Evolutionary conservation across 2,888 invertebrate species (phyloP).

Genomic region (Drosophila emarginata): DNA sequence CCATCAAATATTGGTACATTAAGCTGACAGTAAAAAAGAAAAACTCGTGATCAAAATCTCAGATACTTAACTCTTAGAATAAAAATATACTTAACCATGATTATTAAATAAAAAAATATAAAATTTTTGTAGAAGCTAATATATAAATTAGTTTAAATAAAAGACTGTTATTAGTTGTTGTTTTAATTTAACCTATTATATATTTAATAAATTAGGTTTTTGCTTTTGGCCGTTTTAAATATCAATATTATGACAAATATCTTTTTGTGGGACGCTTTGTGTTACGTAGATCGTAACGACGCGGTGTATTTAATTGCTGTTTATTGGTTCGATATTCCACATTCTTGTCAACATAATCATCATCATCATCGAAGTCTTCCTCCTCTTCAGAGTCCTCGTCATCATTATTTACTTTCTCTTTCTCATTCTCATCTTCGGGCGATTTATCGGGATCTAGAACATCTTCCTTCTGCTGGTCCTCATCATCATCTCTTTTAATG

Average conservation of each 20-base stretch:
- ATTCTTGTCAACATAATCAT: conserved; percentile 22
- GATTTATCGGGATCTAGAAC: not conserved
- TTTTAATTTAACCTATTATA: not conserved
- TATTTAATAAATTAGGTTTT: not conserved
- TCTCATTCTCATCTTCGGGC: not conserved
- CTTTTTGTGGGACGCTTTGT: conserved; percentile 17
- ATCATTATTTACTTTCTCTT: not conserved
- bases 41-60: not conserved
- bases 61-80: not conserved
- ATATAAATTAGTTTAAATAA: not conserved
- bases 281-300: conserved; percentile 57
- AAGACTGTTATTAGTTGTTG: too few relatives aligned
- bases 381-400: conserved; percentile 12
- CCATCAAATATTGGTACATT: conserved; percentile 4
- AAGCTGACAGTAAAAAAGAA: not conserved
- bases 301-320: conserved; percentile 17
- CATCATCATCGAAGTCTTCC: conserved; percentile 8
- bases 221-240: not conserved
- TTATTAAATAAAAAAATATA: not conserved
- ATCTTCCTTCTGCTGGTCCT: not conserved
- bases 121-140: not conserved
- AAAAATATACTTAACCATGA: not conserved
- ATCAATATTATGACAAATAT: not conserved
- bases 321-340: conserved; percentile 1
- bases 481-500: too few relatives aligned